Conservation (phyloP, 2,113 vertebrate genomes). For the Recurvirostra avosetta region DNA sequence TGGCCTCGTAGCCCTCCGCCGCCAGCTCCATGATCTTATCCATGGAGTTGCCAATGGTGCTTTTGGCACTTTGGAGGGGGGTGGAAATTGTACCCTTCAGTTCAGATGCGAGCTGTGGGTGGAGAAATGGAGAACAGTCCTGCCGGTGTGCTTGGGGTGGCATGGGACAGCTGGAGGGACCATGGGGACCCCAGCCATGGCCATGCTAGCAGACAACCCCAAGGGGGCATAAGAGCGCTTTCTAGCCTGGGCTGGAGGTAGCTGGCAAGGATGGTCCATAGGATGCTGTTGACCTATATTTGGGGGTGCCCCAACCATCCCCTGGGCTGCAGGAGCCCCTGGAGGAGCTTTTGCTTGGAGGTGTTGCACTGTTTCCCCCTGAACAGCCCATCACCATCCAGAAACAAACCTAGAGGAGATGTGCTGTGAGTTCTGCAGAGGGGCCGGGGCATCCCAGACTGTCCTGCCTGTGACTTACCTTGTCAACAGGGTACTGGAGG, state of each 20-base stretch:
- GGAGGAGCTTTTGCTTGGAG: neutral
- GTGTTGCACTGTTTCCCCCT: neutral
- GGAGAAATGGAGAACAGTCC: neutral
- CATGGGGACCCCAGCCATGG: neutral
- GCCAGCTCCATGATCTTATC: slow-evolving; percentile 70
- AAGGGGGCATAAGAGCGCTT: neutral
- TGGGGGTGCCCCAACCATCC: fast-evolving
- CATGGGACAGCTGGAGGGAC: neutral
- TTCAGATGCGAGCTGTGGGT: slow-evolving; percentile 72
- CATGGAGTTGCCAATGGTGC: slow-evolving; percentile 70
- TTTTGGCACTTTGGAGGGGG: slow-evolving; percentile 68
- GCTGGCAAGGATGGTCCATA: neutral
- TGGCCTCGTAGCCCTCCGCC: slow-evolving; percentile 49
- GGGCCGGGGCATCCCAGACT: fast-evolving
- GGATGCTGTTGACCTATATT: neutral
- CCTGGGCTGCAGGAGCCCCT: neutral
- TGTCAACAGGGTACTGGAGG: slow-evolving; percentile 75
- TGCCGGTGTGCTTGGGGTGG: neutral
- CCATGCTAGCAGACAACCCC: neutral
- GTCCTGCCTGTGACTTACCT: slow-evolving; percentile 58
- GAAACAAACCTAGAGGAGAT: neutral
- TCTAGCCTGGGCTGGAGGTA: neutral
- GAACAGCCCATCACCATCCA: neutral
- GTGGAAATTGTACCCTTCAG: slow-evolving; percentile 74
- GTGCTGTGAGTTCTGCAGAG: neutral